A percentile compares a stretch with the other conserved stretches of the same genome.
phyloP scores from a whole-genome alignment of 2,888 invertebrate species.

The Sisyra terminalis region DNA sequence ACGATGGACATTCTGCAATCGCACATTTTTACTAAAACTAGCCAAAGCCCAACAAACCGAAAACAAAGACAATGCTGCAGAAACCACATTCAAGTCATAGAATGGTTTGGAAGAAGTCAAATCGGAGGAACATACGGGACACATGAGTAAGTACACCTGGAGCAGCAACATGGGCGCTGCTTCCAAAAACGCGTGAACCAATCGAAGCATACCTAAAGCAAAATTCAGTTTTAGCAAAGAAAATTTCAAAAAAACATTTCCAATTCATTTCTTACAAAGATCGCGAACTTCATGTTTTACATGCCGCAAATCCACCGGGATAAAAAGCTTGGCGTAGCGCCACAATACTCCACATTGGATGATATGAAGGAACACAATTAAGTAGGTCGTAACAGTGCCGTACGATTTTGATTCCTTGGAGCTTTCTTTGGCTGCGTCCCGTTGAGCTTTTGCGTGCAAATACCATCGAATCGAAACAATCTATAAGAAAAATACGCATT shows the following conservation, averaged over 20 bases:
- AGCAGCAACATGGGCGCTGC: slow-evolving; percentile 77
- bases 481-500: slow-evolving; percentile 21
- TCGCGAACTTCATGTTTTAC: slow-evolving; percentile 72
- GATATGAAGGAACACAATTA: slow-evolving; percentile 44
- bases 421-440: slow-evolving; percentile 27
- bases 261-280: slow-evolving; percentile 30
- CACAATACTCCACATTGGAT: slow-evolving; percentile 56
- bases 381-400: slow-evolving; percentile 12
- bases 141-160: slow-evolving; percentile 57
- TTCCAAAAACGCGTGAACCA: slow-evolving; percentile 77
- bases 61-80: slow-evolving; percentile 65
- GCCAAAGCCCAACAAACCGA: slow-evolving; percentile 84
- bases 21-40: slow-evolving; percentile 77
- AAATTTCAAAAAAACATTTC: slow-evolving; percentile 7
- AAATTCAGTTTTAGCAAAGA: not conserved
- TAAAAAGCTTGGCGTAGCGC: slow-evolving; percentile 71
- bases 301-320: slow-evolving; percentile 63
- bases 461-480: slow-evolving; percentile 62
- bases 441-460: slow-evolving; percentile 34
- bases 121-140: slow-evolving; percentile 8
- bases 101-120: slow-evolving; percentile 33
- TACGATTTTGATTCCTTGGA: slow-evolving; percentile 9
- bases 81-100: slow-evolving; percentile 62
- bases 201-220: slow-evolving; percentile 46
- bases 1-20: slow-evolving; percentile 64